Conservation (phyloP, 2,888 invertebrate genomes). For the Callimorpha dominula region DNA sequence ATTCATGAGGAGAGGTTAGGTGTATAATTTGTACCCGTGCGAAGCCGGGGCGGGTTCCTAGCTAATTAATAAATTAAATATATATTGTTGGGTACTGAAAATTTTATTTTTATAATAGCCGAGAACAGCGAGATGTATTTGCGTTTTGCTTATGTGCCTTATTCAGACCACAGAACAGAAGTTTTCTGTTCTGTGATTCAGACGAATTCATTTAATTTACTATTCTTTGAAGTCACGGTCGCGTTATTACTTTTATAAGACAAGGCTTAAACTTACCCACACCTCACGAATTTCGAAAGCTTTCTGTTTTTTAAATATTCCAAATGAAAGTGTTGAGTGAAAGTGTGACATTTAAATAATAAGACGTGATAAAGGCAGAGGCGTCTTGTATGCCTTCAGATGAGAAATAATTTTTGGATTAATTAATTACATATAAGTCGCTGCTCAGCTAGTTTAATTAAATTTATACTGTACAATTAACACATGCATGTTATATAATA, state of each 20-base stretch:
- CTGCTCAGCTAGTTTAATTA: constrained; percentile 33
- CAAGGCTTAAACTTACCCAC: constrained; percentile 29
- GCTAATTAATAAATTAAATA: not conserved
- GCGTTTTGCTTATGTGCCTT: not conserved
- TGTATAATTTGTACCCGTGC: too few relatives aligned
- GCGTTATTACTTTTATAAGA: constrained; percentile 27
- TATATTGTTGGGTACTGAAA: not conserved
- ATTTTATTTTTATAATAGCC: not conserved
- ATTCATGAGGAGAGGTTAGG: too few relatives aligned
- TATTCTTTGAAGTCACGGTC: constrained; percentile 10
- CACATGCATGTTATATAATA: constrained; percentile 6
- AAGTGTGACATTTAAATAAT: constrained; percentile 74
- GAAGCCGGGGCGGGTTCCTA: too few relatives aligned
- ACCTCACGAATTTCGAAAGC: constrained; percentile 62
- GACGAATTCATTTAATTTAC: not conserved
- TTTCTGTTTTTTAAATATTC: constrained; percentile 65
- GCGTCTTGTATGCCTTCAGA: constrained; percentile 25
- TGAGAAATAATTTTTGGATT: constrained; percentile 37
- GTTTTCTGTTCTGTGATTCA: too few relatives aligned
- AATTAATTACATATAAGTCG: constrained; percentile 30
- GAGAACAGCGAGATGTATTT: not conserved
- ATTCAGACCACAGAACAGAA: too few relatives aligned
- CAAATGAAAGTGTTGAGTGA: constrained; percentile 72
- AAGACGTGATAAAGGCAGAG: constrained; percentile 58
- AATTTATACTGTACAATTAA: constrained; percentile 32